Conservation (phyloP, 2,113 vertebrate genomes). For the Uria lomvia region DNA sequence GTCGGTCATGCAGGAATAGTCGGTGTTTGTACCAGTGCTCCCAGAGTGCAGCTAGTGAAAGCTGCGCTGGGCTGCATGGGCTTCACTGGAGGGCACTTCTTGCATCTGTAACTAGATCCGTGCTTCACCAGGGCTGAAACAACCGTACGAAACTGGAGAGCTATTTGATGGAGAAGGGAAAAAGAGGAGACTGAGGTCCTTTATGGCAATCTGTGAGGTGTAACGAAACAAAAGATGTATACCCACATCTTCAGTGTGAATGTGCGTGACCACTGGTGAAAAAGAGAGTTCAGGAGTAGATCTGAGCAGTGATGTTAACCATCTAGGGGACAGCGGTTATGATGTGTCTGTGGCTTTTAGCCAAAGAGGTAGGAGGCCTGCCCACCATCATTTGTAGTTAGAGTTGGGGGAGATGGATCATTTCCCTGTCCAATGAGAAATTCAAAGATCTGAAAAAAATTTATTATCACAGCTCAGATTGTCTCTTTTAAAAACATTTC, state of each 20-base stretch:
- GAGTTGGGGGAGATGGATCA: neutral
- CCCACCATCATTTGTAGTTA: too few species aligned
- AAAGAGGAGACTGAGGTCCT: neutral
- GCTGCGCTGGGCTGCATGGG: neutral
- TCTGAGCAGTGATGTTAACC: neutral
- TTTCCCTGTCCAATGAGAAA: neutral
- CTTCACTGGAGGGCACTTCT: neutral
- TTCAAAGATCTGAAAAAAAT: neutral
- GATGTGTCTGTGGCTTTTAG: neutral
- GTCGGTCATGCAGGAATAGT: rapidly evolving
- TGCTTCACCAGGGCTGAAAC: neutral
- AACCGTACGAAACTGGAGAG: neutral
- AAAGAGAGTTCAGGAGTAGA: neutral
- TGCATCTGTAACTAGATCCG: neutral
- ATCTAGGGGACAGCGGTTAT: neutral
- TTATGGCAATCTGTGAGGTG: neutral
- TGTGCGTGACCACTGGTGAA: neutral
- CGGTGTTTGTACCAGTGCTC: neutral
- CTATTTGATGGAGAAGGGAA: neutral
- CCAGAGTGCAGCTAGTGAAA: neutral
- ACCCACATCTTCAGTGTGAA: neutral
- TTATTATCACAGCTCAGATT: neutral
- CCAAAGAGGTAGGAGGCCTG: neutral
- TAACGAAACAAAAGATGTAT: neutral
- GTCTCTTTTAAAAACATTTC: neutral